phyloP scores from a whole-genome alignment of 2,113 vertebrate species.

The Pollachius pollachius region DNA sequence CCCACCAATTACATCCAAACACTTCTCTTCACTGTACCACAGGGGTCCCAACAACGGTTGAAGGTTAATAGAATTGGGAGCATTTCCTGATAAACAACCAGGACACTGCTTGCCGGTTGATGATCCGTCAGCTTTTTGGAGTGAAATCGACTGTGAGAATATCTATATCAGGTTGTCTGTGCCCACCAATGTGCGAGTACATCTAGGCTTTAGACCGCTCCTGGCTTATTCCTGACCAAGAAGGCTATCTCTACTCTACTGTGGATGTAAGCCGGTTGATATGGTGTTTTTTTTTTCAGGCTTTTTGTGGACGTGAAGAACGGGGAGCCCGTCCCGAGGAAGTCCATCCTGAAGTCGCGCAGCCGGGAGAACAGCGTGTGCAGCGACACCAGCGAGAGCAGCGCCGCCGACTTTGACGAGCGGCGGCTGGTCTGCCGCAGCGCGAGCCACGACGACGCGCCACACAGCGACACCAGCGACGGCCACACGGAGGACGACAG shows the following conservation, averaged over 20 bases:
- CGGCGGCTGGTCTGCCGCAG: constrained; percentile 76
- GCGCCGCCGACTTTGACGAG: constrained; percentile 85
- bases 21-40: neutral
- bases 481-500: constrained; percentile 79
- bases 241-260: too few relatives aligned
- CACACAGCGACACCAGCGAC: constrained; percentile 81
- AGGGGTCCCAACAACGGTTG: too few relatives aligned
- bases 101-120: too few relatives aligned
- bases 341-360: constrained; percentile 96
- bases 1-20: neutral
- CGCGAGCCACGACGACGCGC: constrained; percentile 71
- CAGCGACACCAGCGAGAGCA: constrained; percentile 86
- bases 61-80: too few relatives aligned
- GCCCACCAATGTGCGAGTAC: too few relatives aligned
- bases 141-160: too few relatives aligned
- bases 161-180: too few relatives aligned
- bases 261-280: neutral
- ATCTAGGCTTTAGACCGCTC: too few relatives aligned
- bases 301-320: constrained; percentile 95
- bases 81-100: too few relatives aligned
- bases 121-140: too few relatives aligned
- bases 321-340: constrained; percentile 85
- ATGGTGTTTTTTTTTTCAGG: constrained; percentile 58
- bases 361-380: constrained; percentile 98
- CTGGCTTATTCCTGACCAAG: too few relatives aligned